A percentile compares a stretch with the other conserved stretches of the same genome.
phyloP scores from a whole-genome alignment of 2,888 invertebrate genomes.

The Venusia cambrica region DNA sequence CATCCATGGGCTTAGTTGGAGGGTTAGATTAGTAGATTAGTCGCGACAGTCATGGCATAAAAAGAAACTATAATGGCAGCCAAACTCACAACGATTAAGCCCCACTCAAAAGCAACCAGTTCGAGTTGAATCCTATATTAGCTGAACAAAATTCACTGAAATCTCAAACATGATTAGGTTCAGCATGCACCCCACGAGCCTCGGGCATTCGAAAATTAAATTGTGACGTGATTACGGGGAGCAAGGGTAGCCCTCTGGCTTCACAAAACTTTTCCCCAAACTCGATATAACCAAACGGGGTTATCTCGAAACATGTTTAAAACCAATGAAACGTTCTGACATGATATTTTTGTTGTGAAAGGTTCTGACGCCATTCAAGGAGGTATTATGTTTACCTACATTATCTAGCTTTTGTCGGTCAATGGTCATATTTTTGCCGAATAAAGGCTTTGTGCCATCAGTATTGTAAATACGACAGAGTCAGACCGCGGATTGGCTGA shows the following conservation, averaged over 20 bases:
- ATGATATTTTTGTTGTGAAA: no score
- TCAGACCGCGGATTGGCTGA: no score
- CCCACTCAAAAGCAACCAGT: conserved; percentile 13
- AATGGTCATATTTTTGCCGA: no score
- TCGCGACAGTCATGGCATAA: no score
- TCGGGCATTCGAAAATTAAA: conserved; percentile 21
- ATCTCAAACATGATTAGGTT: conserved; percentile 23
- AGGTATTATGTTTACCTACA: conserved; percentile 5
- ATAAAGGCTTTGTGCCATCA: no score
- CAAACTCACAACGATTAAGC: conserved; percentile 5
- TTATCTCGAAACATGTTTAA: conserved; percentile 14
- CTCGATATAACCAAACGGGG: conserved; percentile 1
- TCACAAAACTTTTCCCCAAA: conserved; percentile 13
- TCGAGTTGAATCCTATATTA: conserved; percentile 22
- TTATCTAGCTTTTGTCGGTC: no score
- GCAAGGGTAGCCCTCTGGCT: conserved; percentile 11
- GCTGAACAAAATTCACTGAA: conserved; percentile 24
- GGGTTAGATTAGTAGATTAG: no score
- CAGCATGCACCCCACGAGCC: conserved; percentile 19
- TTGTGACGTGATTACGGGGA: conserved; percentile 14
- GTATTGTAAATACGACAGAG: no score
- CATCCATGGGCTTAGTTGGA: no score
- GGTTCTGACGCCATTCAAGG: no score
- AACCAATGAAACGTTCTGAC: conserved; percentile 14
- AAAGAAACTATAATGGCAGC: no score